Conservation (phyloP, 2,113 vertebrate species). For the Neomonachus schauinslandi region DNA sequence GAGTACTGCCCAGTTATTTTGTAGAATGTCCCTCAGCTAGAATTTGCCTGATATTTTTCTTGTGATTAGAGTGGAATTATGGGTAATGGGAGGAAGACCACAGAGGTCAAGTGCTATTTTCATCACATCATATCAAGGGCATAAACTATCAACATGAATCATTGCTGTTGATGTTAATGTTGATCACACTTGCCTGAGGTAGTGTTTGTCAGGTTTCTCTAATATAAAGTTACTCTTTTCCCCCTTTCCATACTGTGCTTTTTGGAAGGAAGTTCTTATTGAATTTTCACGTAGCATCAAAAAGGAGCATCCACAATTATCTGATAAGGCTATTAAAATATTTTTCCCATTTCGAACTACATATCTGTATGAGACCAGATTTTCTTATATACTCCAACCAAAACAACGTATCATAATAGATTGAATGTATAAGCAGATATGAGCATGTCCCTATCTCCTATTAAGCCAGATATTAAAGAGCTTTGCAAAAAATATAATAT, state of each 20-base stretch:
- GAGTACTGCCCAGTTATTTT: background rate
- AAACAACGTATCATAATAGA: background rate
- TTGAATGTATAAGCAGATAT: background rate
- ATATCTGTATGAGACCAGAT: background rate
- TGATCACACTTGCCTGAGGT: background rate
- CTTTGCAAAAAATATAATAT: background rate
- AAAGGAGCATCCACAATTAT: conserved; percentile 23
- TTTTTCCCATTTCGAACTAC: background rate
- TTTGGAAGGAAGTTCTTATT: background rate
- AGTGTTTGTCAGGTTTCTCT: background rate
- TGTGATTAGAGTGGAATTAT: background rate
- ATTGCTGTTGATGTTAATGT: background rate
- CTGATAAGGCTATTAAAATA: conserved; percentile 35
- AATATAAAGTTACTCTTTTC: background rate
- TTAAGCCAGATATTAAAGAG: background rate
- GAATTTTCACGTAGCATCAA: conserved; percentile 13
- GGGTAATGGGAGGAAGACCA: background rate
- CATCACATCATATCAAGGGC: background rate
- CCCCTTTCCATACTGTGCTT: background rate
- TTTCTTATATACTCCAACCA: background rate
- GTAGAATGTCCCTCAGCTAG: background rate
- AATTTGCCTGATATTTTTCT: conserved; percentile 31
- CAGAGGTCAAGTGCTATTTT: background rate
- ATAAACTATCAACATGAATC: background rate
- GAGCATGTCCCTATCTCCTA: background rate